A percentile compares a stretch with the other conserved stretches of the same genome.
phyloP scores from a whole-genome alignment of 2,797 vertebrate species.

The Triplophysa bombifrons region DNA sequence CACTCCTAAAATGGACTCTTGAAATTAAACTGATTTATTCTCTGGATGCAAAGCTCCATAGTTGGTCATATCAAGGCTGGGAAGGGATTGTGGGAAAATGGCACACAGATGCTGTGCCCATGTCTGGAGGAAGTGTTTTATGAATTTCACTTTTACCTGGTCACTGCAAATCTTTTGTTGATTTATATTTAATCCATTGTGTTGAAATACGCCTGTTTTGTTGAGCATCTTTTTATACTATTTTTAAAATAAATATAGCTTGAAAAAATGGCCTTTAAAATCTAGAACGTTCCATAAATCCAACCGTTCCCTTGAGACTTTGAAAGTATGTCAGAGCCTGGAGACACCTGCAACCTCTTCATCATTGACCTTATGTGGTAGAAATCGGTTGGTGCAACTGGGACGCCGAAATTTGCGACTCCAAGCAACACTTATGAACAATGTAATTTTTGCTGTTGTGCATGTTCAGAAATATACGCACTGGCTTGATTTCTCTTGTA shows the following conservation, averaged over 20 bases:
- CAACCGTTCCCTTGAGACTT: conserved; percentile 12
- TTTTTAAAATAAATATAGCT: neutral
- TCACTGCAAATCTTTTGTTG: conserved; percentile 25
- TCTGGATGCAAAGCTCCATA: conserved; percentile 18
- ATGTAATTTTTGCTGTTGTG: neutral
- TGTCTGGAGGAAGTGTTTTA: conserved; percentile 20
- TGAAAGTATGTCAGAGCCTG: conserved; percentile 8
- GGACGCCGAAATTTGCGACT: neutral
- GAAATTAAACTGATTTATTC: neutral
- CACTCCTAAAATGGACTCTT: neutral
- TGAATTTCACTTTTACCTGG: conserved; percentile 22
- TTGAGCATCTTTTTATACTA: too few relatives aligned
- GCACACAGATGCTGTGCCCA: conserved; percentile 19
- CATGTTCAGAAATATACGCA: neutral
- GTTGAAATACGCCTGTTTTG: neutral
- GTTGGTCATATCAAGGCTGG: conserved; percentile 1
- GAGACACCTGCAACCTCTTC: conserved; percentile 42
- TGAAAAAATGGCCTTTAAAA: conserved; percentile 5
- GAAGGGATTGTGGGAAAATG: conserved; percentile 42
- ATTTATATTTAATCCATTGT: neutral
- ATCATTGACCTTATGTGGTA: conserved; percentile 25
- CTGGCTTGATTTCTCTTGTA: neutral
- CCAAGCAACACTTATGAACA: neutral
- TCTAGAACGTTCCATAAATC: conserved; percentile 28
- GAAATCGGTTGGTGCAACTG: neutral